Evolutionary conservation across 2,888 invertebrate genomes (phyloP), one percentile per base, ranked within the genome.

Genomic region (Xestia rhomboidea): DNA sequence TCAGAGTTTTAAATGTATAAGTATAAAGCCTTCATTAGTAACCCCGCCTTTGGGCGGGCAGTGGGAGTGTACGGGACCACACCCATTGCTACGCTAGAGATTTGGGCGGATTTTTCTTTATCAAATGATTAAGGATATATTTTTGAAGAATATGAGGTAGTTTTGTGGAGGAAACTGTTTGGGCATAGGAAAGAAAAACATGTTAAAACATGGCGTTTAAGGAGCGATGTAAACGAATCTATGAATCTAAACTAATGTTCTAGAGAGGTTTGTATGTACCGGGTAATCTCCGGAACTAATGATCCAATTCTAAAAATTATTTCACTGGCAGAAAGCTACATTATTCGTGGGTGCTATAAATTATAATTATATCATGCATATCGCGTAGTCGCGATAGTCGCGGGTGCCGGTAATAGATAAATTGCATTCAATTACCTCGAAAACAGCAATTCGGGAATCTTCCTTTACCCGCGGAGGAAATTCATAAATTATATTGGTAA

Each of bases 41-140:
- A 86, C 94, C 83, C 94, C 95, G 93, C 94, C 94, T 89, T 87
- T 87, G 91, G 93, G 94, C 89, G 93, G 91, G 92, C 87, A 44
- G 82, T 85, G 89, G 91, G 92, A 82, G 89, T 88, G 87, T 88
- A 88, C 81, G 72, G 64, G 78, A 84, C 85, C 88, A 86, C 89
- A 88, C 90, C 84, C 90, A 88, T 83, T 8, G 72, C 64, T 77
- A 75, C 81, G 79, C 82, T 79, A 75, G 75, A 69, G 63, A 68
- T 64, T 78, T 88, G 86, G 88, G 88, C 82, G 83, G 78, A 72
- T 70, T 54, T 74, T 75, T 64, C 54, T 73, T 62, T 68, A 30
- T 68, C 2, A 70, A 75, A 63, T 63, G 1, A 44, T 1, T 21
- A 2, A 2, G 24, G 46, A 64, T 64, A 57, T 73, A 54, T 51